phyloP scores from a whole-genome alignment of 64 coral and sea anemone genomes.

The Montipora cactus region DNA sequence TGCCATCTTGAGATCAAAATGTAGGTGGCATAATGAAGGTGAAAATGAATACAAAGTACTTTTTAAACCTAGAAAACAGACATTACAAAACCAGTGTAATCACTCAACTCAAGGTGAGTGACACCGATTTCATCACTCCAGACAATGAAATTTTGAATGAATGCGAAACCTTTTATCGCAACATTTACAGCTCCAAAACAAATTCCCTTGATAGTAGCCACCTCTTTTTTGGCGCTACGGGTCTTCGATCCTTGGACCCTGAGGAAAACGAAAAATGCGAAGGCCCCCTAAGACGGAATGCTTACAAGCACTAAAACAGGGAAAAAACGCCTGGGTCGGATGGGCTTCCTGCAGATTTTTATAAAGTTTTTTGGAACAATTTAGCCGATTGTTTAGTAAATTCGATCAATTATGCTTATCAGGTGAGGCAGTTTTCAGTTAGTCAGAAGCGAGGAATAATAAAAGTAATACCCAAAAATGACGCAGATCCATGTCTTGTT shows the following conservation, averaged over 20 bases:
- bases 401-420: too few species aligned
- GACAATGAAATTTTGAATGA: not conserved
- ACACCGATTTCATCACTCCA: not conserved
- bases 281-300: too few species aligned
- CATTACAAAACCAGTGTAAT: slow-evolving; percentile 2
- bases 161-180: not conserved
- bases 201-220: too few species aligned
- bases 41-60: slow-evolving; percentile 21
- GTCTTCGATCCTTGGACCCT: not conserved
- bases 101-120: not conserved
- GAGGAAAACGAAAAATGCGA: too few species aligned
- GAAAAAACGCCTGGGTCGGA: not conserved
- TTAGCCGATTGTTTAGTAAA: too few species aligned
- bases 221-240: not conserved
- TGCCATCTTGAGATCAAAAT: slow-evolving; percentile 41
- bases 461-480: too few species aligned
- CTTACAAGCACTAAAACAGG: not conserved
- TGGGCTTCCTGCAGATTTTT: not conserved
- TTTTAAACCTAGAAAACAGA: not conserved
- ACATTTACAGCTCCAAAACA: not conserved
- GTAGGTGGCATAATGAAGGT: slow-evolving; percentile 43
- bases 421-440: too few species aligned
- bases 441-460: too few species aligned
- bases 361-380: too few species aligned
- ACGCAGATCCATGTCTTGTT: too few species aligned